phyloP scores from a whole-genome alignment of 2,113 vertebrate species.

The Apeltes quadracus region DNA sequence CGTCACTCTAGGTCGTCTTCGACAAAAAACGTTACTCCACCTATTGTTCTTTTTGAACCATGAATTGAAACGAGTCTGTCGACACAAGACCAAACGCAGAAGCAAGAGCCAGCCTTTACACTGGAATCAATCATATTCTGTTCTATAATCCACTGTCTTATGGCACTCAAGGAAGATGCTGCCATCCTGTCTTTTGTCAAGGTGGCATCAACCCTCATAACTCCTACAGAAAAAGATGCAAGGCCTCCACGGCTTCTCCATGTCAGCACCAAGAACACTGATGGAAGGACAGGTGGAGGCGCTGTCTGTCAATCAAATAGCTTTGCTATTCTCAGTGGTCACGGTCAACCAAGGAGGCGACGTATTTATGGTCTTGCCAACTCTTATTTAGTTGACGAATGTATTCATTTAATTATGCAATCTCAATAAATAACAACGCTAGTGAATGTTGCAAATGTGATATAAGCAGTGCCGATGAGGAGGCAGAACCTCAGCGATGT shows the following conservation, averaged over 20 bases:
- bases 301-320: constrained; percentile 53
- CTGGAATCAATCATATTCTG: too few relatives aligned
- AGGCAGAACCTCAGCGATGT: constrained; percentile 1
- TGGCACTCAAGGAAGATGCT: neutral
- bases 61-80: too few relatives aligned
- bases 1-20: too few relatives aligned
- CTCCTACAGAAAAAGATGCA: constrained; percentile 53
- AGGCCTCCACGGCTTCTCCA: constrained; percentile 50
- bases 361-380: neutral
- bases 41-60: too few relatives aligned
- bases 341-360: constrained; percentile 39
- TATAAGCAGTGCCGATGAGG: neutral
- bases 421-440: constrained; percentile 27
- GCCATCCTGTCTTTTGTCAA: constrained; percentile 15
- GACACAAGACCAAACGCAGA: too few relatives aligned
- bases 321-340: constrained; percentile 41
- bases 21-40: too few relatives aligned
- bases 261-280: constrained; percentile 56
- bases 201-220: constrained; percentile 41
- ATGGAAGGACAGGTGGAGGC: constrained; percentile 51
- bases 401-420: constrained; percentile 4
- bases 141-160: too few relatives aligned
- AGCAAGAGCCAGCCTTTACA: too few relatives aligned
- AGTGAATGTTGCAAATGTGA: constrained; percentile 5
- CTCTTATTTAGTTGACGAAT: neutral